Evolutionary conservation across 2,797 vertebrate genomes (phyloP), one percentile per base, ranked within the genome.

Genomic region (Sciurus vulgaris): DNA sequence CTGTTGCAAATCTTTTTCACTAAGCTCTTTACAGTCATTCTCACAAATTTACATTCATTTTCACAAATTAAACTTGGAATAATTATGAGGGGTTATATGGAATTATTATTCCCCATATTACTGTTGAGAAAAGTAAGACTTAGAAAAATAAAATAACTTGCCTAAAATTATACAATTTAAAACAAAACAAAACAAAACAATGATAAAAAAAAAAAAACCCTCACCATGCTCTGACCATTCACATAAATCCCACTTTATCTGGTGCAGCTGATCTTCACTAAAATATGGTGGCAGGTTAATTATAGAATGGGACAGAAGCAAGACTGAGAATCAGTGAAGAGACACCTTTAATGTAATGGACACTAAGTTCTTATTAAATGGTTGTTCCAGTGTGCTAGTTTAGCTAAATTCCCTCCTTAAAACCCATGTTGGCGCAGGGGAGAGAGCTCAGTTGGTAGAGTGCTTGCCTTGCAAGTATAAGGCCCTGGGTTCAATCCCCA

Each of bases 11-110:
- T 74, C 7, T 38, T 94, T 93, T 70, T 65, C 49, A 79, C 13
- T 69, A 51, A 83, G 76, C 33, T 24, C 38, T 73, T 86, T 22
- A 67, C 35, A 17, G 69, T 74, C 63, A 61, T 72, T 76, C 22
- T 87, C 86, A 74, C 13, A 22, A 89, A 78, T 77, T 81, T 49
- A 72, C 30, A 10, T 67, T 86, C 61, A n/a, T 72, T 70, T 72
- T 81, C 22, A 59, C 47, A 73, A 69, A 73, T 77, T 54, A 85
- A 81, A 49, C 38, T 82, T n/a, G 5, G 38, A 44, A 59, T 63
- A 65, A 54, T 82, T 63, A 77, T 30, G 44, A 70, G 7, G 18
- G 6, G 15, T 78, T 35, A 3, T 59, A 70, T 28, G 20, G 8
- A 96, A 69, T 84, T 73, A 12, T n/a, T 81, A 35, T 28, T 85